Evolutionary conservation across 53 echinoderm and acorn worm genomes (phyloP).

Genomic region (Henricia sp.): DNA sequence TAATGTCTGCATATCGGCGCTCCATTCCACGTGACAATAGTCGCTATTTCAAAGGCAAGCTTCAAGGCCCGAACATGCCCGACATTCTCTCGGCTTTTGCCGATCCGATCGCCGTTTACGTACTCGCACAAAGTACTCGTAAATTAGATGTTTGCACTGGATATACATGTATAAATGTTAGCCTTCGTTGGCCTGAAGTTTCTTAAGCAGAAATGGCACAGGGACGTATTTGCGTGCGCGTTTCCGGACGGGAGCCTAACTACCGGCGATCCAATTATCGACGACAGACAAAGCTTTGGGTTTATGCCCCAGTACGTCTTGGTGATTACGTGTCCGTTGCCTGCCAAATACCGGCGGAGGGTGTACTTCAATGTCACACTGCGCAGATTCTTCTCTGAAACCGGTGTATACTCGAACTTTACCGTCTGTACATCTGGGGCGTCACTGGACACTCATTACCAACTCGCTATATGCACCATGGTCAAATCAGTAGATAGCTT

Average conservation of each 20-base stretch:
- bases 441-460: slow-evolving; percentile 38
- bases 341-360: slow-evolving; percentile 37
- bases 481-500: slow-evolving; percentile 71
- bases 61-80: slow-evolving; percentile 40
- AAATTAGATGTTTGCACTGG: no score
- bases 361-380: slow-evolving; percentile 49
- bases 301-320: slow-evolving; percentile 74
- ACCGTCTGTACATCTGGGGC: slow-evolving; percentile 72
- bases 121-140: no score
- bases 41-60: slow-evolving; percentile 51
- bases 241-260: slow-evolving; percentile 43
- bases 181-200: slow-evolving; percentile 65
- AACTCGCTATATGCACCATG: slow-evolving; percentile 83
- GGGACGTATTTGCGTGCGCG: slow-evolving; percentile 22
- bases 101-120: slow-evolving; percentile 52
- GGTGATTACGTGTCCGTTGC: slow-evolving; percentile 69
- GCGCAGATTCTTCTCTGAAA: slow-evolving; percentile 28
- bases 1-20: slow-evolving; percentile 30
- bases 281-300: slow-evolving; percentile 72
- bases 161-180: no score
- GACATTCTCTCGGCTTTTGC: slow-evolving; percentile 62
- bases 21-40: slow-evolving; percentile 52
- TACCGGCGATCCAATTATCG: slow-evolving; percentile 49
- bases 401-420: slow-evolving; percentile 60
- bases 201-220: slow-evolving; percentile 33